Percentiles rank a stretch among this genome's conserved stretches.
These are phyloP conservation scores for Lottia gigantea DNA, from an alignment of 2,888 invertebrate genomes.

Conservation along the genomic window DNA sequence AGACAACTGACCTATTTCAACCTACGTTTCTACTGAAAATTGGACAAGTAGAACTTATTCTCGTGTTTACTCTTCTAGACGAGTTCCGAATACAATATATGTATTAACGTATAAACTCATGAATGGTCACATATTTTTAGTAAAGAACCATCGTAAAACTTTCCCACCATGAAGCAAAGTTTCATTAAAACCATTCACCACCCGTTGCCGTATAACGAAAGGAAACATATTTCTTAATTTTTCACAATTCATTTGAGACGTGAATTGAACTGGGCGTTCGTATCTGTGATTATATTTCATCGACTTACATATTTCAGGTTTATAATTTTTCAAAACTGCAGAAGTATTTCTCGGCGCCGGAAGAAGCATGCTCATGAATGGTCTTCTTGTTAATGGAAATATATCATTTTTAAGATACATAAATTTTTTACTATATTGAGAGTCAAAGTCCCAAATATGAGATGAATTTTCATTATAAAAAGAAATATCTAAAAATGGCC, in stretches of 20 bases:
- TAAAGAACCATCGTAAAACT: conserved; percentile 20
- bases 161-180: conserved; percentile 26
- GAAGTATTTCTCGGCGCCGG: conserved; percentile 31
- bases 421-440: conserved; percentile 16
- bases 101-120: no score
- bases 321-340: conserved; percentile 23
- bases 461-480: conserved; percentile 36
- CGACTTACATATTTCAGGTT: conserved; percentile 24
- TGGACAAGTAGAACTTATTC: no score
- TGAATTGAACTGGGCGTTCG: conserved; percentile 13
- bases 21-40: no score
- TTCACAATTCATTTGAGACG: conserved; percentile 26
- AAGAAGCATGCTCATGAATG: conserved; percentile 29
- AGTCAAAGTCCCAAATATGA: conserved; percentile 36
- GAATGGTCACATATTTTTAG: neutral
- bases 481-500: conserved; percentile 39
- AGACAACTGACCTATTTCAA: no score
- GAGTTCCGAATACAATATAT: no score
- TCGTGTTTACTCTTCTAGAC: no score
- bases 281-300: conserved; percentile 28
- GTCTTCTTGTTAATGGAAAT: conserved; percentile 33
- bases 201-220: conserved; percentile 27
- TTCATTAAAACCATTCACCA: conserved; percentile 30
- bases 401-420: conserved; percentile 26
- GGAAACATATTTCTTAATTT: conserved; percentile 29